A percentile compares a stretch with the other conserved stretches of the same genome.
Conservation (phyloP, 2,888 invertebrate genomes). For the Cremastobaeus sp. region DNA sequence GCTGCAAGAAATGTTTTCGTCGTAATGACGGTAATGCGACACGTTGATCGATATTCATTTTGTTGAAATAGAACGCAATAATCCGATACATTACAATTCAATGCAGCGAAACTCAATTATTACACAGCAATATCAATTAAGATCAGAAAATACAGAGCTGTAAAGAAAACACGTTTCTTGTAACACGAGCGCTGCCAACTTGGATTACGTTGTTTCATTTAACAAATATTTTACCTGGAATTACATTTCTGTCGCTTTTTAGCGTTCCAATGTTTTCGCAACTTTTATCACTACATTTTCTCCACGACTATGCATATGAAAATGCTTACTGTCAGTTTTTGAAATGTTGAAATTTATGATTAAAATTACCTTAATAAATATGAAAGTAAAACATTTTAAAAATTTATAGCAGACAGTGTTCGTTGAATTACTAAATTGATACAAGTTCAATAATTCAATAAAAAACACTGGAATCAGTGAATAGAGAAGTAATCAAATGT, state of each 20-base stretch:
- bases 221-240: conserved; percentile 15
- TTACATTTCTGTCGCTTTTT: conserved; percentile 5
- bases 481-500: no score
- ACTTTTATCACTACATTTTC: no score
- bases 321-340: no score
- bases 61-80: conserved; percentile 46
- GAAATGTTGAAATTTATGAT: no score
- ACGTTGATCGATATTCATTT: conserved; percentile 46
- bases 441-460: no score
- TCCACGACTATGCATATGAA: no score
- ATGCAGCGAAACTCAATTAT: conserved; percentile 43
- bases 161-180: conserved; percentile 42
- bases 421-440: no score
- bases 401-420: no score
- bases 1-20: conserved; percentile 45
- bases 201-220: conserved; percentile 27
- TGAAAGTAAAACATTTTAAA: no score
- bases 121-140: conserved; percentile 36
- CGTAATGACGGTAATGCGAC: conserved; percentile 45
- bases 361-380: no score
- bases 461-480: no score
- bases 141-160: conserved; percentile 38
- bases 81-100: conserved; percentile 36
- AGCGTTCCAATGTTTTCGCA: no score
- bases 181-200: conserved; percentile 22